These are phyloP conservation scores for Synanceia verrucosa DNA, from an alignment of 2,797 vertebrate genomes.

Conservation along the genomic window DNA sequence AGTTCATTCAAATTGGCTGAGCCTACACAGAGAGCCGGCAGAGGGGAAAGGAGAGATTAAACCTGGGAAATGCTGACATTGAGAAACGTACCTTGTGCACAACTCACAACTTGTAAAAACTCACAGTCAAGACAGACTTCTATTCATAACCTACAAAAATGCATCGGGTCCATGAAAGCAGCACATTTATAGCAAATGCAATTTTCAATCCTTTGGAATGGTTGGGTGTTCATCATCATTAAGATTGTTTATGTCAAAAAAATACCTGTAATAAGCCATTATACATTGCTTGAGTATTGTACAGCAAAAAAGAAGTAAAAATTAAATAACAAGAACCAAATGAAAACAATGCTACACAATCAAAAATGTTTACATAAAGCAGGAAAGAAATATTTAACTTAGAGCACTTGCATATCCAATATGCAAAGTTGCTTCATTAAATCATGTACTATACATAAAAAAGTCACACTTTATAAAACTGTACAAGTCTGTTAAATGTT, in stretches of 20 bases:
- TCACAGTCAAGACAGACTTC: conserved; percentile 81
- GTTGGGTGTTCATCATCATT: conserved; percentile 74
- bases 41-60: conserved; percentile 52
- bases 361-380: conserved; percentile 74
- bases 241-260: conserved; percentile 71
- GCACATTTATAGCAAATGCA: conserved; percentile 80
- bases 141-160: conserved; percentile 75
- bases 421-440: conserved; percentile 72
- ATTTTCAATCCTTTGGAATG: conserved; percentile 86
- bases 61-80: conserved; percentile 58
- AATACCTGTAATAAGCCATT: conserved; percentile 77
- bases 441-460: conserved; percentile 82
- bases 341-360: conserved; percentile 71
- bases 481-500: conserved; percentile 81
- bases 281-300: conserved; percentile 75
- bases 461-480: conserved; percentile 83
- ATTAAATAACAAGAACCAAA: conserved; percentile 71
- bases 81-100: conserved; percentile 81
- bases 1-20: conserved; percentile 59
- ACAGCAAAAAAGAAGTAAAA: conserved; percentile 68
- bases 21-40: conserved; percentile 48
- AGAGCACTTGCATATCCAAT: conserved; percentile 71
- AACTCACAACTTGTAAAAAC: conserved; percentile 75
- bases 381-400: conserved; percentile 71
- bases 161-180: conserved; percentile 79